These are phyloP conservation scores for Eriocheir sinensis DNA, from an alignment of 1,140 invertebrate species.

Conservation along the genomic window DNA sequence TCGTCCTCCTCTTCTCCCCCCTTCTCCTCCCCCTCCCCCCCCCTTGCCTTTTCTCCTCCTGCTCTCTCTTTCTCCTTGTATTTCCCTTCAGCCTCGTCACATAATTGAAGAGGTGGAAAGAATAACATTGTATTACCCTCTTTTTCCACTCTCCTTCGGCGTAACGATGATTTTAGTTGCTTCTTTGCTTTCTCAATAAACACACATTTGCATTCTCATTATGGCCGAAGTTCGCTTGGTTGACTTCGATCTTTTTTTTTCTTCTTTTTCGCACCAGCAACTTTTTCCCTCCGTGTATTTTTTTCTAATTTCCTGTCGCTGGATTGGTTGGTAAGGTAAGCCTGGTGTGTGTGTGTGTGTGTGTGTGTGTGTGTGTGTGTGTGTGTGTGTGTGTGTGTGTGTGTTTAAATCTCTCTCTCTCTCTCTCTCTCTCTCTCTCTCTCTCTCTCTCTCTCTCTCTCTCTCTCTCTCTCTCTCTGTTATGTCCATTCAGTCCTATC, in stretches of 20 bases:
- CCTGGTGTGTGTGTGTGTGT: too few relatives aligned
- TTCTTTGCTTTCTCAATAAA: not conserved
- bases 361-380: too few relatives aligned
- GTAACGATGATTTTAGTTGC: too few relatives aligned
- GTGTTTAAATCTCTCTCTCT: not conserved
- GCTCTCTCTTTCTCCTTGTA: not conserved
- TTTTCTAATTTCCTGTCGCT: too few relatives aligned
- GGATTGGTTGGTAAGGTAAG: too few relatives aligned
- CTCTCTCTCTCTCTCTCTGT: not conserved
- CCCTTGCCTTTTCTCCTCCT: not conserved
- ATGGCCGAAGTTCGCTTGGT: not conserved
- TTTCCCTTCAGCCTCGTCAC: not conserved
- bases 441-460: not conserved
- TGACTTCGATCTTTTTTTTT: too few relatives aligned
- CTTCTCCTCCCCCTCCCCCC: not conserved
- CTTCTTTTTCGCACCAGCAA: too few relatives aligned
- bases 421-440: not conserved
- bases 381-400: too few relatives aligned
- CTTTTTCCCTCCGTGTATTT: too few relatives aligned
- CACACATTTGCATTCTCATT: not conserved
- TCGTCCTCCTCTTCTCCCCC: not conserved
- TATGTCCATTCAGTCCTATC: too few relatives aligned
- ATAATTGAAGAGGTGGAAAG: not conserved
- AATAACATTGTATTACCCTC: not conserved
- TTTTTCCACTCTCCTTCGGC: not conserved